These are phyloP conservation scores for Troides helena DNA, from an alignment of 2,888 invertebrate genomes.

Conservation along the genomic window DNA sequence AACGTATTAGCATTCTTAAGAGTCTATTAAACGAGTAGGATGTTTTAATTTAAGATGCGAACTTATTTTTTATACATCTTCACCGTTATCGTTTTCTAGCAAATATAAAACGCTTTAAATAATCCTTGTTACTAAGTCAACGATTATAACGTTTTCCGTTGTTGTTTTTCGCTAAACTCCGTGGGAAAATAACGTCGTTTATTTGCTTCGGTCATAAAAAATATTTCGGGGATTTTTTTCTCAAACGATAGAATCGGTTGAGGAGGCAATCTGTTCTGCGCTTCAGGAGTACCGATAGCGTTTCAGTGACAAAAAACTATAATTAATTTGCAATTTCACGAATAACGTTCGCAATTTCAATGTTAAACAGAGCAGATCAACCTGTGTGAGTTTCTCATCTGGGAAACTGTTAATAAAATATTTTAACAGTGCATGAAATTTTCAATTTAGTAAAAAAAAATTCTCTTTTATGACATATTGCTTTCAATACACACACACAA, in stretches of 20 bases:
- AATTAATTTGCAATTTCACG: conserved; percentile 52
- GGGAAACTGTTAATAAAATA: conserved; percentile 34
- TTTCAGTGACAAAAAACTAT: conserved; percentile 46
- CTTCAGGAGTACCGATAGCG: conserved; percentile 45
- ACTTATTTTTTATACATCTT: background rate
- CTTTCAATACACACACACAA: too few relatives aligned
- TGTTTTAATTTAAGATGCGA: background rate
- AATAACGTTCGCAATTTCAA: conserved; percentile 34
- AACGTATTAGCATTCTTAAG: too few relatives aligned
- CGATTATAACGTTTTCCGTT: conserved; percentile 32
- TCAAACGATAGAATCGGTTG: conserved; percentile 56
- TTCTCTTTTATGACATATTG: too few relatives aligned
- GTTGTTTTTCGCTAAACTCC: conserved; percentile 46
- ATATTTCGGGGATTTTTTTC: conserved; percentile 46
- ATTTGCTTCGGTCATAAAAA: conserved; percentile 47
- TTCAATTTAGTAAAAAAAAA: background rate
- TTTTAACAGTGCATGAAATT: background rate
- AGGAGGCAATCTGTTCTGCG: conserved; percentile 61
- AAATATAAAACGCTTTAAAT: conserved; percentile 2
- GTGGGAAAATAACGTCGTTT: conserved; percentile 59
- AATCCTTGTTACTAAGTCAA: conserved; percentile 40
- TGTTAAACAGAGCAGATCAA: conserved; percentile 61
- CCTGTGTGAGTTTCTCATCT: conserved; percentile 32
- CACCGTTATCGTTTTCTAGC: conserved; percentile 1
- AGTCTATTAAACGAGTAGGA: too few relatives aligned